These are phyloP conservation scores for Neoitamus cyanurus DNA, from an alignment of 2,888 invertebrate genomes.

Conservation along the genomic window DNA sequence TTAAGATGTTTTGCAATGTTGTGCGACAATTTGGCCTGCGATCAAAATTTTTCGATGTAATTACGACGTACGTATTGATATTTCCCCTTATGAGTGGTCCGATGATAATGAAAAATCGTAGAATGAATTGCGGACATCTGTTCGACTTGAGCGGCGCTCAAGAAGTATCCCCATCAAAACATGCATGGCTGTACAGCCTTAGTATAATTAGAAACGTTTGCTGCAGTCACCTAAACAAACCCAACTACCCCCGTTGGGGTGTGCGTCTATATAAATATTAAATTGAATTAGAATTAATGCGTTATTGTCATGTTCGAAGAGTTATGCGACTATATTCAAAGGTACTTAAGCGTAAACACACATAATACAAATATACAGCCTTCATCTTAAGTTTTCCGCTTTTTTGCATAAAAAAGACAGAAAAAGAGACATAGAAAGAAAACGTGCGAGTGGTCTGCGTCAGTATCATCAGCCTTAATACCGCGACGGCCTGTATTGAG, in stretches of 20 bases:
- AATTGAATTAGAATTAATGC: conserved; percentile 26
- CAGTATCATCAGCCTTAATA: conserved; percentile 19
- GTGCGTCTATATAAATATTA: conserved; percentile 22
- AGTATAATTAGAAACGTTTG: background rate
- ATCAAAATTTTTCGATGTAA: conserved; percentile 40
- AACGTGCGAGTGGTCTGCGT: conserved; percentile 29
- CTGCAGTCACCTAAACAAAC: background rate
- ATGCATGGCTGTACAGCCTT: background rate
- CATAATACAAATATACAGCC: conserved; percentile 11
- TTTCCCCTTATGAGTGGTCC: background rate
- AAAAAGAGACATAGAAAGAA: background rate
- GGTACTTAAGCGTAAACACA: conserved; percentile 31
- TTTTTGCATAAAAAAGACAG: background rate
- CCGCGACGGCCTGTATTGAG: conserved; percentile 23
- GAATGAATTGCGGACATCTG: background rate
- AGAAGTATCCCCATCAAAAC: background rate
- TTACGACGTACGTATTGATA: conserved; percentile 39
- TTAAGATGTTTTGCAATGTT: conserved; percentile 32
- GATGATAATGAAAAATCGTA: background rate
- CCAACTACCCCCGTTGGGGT: background rate
- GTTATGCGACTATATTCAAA: background rate
- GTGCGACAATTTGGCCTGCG: conserved; percentile 26
- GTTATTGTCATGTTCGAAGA: conserved; percentile 25
- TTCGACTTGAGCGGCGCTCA: background rate
- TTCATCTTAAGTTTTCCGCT: conserved; percentile 4